Evolutionary conservation across 2,888 invertebrate species (phyloP).

Genomic region (Conus canariensis): DNA sequence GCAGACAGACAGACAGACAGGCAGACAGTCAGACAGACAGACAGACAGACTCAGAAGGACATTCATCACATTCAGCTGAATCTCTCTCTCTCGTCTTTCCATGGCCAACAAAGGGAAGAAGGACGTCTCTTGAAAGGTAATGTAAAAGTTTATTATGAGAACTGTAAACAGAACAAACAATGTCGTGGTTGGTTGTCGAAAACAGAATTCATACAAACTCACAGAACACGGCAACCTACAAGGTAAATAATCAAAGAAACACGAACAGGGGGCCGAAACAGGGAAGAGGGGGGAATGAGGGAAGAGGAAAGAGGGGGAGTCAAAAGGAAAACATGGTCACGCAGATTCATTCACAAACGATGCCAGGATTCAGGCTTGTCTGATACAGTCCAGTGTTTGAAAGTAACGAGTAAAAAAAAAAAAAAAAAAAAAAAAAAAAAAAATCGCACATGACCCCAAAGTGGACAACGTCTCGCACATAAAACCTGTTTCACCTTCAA

Average conservation of each 20-base stretch:
- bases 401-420: no score
- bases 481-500: not conserved
- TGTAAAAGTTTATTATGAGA: conserved; percentile 36
- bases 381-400: not conserved
- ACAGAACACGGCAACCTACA: conserved; percentile 19
- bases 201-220: conserved; percentile 16
- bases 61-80: not conserved
- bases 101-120: no score
- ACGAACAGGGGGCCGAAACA: not conserved
- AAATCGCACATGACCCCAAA: no score
- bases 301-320: not conserved
- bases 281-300: not conserved
- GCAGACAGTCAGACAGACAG: not conserved
- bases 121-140: not conserved
- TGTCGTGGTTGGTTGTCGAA: conserved; percentile 31
- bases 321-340: not conserved
- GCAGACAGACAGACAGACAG: not conserved
- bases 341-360: conserved; percentile 18
- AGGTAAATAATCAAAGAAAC: conserved; percentile 3
- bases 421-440: no score
- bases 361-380: not conserved
- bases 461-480: no score
- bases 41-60: not conserved
- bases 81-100: no score
- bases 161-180: conserved; percentile 31